phyloP scores from a whole-genome alignment of 2,797 vertebrate genomes.

The Dendrocincla fuliginosa region DNA sequence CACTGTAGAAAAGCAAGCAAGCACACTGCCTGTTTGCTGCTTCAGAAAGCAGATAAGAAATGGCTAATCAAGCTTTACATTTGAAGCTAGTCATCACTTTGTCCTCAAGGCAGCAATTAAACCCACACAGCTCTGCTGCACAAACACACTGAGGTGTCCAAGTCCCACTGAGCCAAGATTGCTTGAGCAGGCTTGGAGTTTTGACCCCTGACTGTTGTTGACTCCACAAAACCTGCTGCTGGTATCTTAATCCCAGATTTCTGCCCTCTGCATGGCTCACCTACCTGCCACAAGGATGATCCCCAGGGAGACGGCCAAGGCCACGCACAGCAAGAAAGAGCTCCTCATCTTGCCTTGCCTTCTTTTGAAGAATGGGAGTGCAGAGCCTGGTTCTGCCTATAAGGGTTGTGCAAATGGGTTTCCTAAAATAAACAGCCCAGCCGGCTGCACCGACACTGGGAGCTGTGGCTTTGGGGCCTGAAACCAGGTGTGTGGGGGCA shows the following conservation, averaged over 20 bases:
- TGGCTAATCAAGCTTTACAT: not conserved
- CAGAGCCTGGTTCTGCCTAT: conserved; percentile 48
- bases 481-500: conserved; percentile 51
- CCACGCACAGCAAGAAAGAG: conserved; percentile 36
- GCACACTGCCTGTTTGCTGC: not conserved
- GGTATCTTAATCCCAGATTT: not conserved
- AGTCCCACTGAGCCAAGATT: not conserved
- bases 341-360: conserved; percentile 72
- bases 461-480: conserved; percentile 28
- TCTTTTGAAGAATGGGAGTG: conserved; percentile 62
- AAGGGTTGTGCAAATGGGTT: conserved; percentile 70
- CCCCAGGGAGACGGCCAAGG: conserved; percentile 52
- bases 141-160: not conserved
- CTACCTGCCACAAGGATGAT: conserved; percentile 73
- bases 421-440: conserved; percentile 72
- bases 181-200: not conserved
- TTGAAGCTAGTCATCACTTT: not conserved
- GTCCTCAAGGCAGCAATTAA: not conserved
- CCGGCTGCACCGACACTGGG: not conserved
- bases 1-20: not conserved
- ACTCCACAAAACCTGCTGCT: fast-evolving
- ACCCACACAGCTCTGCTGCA: not conserved
- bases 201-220: not conserved
- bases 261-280: not conserved
- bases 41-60: not conserved